Base-by-base conservation (phyloP, 2,888 invertebrate genomes). In the Nematopogon swammerdamellus region DNA sequence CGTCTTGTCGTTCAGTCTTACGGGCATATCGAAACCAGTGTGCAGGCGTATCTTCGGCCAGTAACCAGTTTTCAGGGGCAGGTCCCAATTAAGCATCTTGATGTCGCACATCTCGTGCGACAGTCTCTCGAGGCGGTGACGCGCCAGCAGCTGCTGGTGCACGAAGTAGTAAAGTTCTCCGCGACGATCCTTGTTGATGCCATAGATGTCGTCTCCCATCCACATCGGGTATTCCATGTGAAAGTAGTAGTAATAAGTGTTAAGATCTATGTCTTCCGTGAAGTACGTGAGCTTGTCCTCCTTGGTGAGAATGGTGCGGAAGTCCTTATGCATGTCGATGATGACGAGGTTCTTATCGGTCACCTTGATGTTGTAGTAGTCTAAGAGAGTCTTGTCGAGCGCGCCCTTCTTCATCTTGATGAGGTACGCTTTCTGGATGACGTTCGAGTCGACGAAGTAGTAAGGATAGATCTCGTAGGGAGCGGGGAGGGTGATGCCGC, bases 391-490 rank as follows among this genome's bases (percentile, higher is more conserved):
- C 11, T 82, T 81, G 58, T 84, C 76, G 29, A 72, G 63, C 54
- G 75, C 73, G 30, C 82, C 84, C 48, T 83, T 85, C 58, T 83
- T 81, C 77, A 83, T 82, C 63, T 83, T 84, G 67, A 85, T 76
- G 64, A 82, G 74, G 58, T 85, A 80, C 1, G 86, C 88, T 59
- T 86, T 82, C 60, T 85, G 82, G 57, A 91, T 85, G 59, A 88
- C 80, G 59, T 88, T 84, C 58, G 83, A 74, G 70, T 87, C 86
- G 63, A 89, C 85, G 80, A 89, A 91, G 70, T 85, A 83, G 66
- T 88, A 84, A 2, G 92, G 92, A 70, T 85, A 84, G 65, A 91
- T 83, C 70, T 92, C 92, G 63, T 91, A 91, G 44, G 85, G 83
- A 19, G 89, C 82, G 19, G 91, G 91, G 18, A 91, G 65, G 45